A percentile compares a stretch with the other conserved stretches of the same genome.
phyloP scores from a whole-genome alignment of 2,888 invertebrate genomes.

The Achlya flavicornis region DNA sequence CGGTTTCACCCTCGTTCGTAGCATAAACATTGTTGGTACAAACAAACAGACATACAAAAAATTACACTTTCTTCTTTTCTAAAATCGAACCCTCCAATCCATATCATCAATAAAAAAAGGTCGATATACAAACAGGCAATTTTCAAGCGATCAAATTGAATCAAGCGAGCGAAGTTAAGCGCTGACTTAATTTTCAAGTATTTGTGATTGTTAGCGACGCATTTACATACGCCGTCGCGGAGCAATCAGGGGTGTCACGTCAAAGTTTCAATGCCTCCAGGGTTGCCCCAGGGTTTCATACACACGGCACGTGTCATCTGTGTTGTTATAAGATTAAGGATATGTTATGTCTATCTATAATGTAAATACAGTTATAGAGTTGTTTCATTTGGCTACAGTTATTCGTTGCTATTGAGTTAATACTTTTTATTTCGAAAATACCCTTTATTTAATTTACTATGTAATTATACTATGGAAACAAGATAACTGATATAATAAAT shows the following conservation, averaged over 20 bases:
- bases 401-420: neutral
- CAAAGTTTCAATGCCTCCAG: slow-evolving; percentile 15
- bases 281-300: slow-evolving; percentile 2
- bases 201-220: slow-evolving; percentile 35
- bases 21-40: no score
- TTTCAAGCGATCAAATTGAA: slow-evolving; percentile 23
- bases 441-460: no score
- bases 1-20: no score
- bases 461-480: no score
- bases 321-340: neutral
- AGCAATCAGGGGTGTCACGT: slow-evolving; percentile 29
- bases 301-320: neutral
- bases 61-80: neutral
- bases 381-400: neutral
- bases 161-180: slow-evolving; percentile 20
- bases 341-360: slow-evolving; percentile 2
- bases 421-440: no score
- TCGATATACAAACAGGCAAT: neutral
- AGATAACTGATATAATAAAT: no score
- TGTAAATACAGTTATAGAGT: neutral
- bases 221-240: slow-evolving; percentile 29
- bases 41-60: no score
- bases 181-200: slow-evolving; percentile 28
- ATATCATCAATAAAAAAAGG: neutral
- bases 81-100: neutral